Conservation (phyloP, 2,888 invertebrate genomes). For the Trissolcus japonicus region DNA sequence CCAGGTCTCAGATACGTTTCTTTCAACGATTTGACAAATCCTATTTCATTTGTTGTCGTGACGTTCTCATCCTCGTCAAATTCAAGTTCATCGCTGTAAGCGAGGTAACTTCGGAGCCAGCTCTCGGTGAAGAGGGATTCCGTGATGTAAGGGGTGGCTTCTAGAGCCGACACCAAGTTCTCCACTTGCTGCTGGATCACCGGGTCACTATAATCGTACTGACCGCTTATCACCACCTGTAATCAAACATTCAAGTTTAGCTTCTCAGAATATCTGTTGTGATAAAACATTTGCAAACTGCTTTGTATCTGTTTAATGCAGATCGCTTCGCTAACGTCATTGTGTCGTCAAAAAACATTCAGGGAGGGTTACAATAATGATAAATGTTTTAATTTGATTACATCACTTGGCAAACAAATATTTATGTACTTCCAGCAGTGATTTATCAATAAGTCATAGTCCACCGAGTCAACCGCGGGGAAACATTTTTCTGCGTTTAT, state of each 20-base stretch:
- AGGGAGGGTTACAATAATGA: too few relatives aligned
- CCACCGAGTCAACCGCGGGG: neutral
- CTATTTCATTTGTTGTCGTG: slow-evolving; percentile 84
- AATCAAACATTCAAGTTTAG: slow-evolving; percentile 53
- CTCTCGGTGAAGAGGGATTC: slow-evolving; percentile 90
- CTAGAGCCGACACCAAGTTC: slow-evolving; percentile 85
- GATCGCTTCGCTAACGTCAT: too few relatives aligned
- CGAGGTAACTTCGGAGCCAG: slow-evolving; percentile 89
- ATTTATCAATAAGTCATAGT: slow-evolving; percentile 20
- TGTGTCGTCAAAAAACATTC: too few relatives aligned
- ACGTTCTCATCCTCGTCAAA: slow-evolving; percentile 81
- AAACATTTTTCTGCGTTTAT: slow-evolving; percentile 1
- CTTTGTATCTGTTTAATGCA: too few relatives aligned
- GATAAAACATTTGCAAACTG: too few relatives aligned
- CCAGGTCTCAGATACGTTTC: slow-evolving; percentile 88
- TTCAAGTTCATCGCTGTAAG: slow-evolving; percentile 66
- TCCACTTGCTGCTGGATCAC: slow-evolving; percentile 87
- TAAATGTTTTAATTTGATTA: too few relatives aligned
- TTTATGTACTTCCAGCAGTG: slow-evolving; percentile 4
- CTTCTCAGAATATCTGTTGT: too few relatives aligned
- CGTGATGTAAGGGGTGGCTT: slow-evolving; percentile 87
- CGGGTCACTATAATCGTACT: slow-evolving; percentile 89
- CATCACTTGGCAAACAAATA: neutral
- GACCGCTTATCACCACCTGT: slow-evolving; percentile 88
- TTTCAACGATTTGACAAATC: slow-evolving; percentile 86